A percentile compares a stretch with the other conserved stretches of the same genome.
phyloP scores from a whole-genome alignment of 2,113 vertebrate species.

The Brachirus orientalis region DNA sequence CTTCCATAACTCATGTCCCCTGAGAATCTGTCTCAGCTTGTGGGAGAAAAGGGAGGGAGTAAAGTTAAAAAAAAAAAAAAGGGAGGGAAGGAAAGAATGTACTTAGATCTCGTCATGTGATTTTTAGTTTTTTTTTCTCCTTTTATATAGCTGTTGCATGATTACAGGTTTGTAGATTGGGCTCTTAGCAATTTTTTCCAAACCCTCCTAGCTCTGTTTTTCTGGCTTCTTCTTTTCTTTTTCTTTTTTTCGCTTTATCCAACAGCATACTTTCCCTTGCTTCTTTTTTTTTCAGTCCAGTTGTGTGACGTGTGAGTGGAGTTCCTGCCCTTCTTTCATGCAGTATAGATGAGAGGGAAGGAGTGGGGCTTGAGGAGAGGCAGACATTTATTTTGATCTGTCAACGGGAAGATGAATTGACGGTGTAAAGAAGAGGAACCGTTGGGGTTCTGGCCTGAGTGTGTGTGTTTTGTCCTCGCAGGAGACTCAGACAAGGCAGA shows the following conservation, averaged over 20 bases:
- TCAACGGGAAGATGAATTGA: conserved; percentile 52
- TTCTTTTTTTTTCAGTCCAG: conserved; percentile 51
- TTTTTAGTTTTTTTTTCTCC: conserved; percentile 40
- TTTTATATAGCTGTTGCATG: conserved; percentile 54
- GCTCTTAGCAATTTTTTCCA: conserved; percentile 72
- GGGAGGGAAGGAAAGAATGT: conserved; percentile 70
- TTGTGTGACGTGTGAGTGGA: conserved; percentile 73
- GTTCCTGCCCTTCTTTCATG: conserved; percentile 71
- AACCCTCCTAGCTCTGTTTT: conserved; percentile 39
- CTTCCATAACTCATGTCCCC: conserved; percentile 64
- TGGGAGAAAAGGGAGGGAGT: conserved; percentile 73
- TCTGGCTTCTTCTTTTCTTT: too few species aligned
- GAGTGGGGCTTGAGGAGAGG: conserved; percentile 42
- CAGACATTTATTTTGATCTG: conserved; percentile 52
- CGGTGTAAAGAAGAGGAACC: conserved; percentile 65
- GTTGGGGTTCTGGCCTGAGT: conserved; percentile 40
- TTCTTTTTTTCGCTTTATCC: conserved; percentile 36
- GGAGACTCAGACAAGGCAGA: too few species aligned
- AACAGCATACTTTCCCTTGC: conserved; percentile 56
- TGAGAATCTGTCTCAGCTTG: conserved; percentile 79
- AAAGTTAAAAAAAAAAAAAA: conserved; percentile 56
- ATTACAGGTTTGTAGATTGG: conserved; percentile 63
- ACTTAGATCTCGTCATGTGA: conserved; percentile 72
- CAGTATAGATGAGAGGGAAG: conserved; percentile 41
- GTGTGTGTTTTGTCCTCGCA: conserved; percentile 42